Conservation (phyloP, 1,140 invertebrate genomes). For the Hycleus cichorii region DNA sequence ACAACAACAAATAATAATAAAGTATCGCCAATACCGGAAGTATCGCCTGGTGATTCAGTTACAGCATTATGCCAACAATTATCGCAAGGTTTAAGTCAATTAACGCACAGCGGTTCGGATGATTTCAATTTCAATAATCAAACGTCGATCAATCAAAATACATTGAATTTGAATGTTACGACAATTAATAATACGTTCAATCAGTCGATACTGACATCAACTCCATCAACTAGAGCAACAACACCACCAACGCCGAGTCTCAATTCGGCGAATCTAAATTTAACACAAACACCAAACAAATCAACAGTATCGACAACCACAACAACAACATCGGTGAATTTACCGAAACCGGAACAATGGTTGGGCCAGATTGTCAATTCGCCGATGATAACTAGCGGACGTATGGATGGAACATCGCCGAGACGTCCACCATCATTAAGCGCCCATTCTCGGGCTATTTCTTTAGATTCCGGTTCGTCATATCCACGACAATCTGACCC, state of each 20-base stretch:
- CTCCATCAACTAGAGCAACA: constrained; percentile 24
- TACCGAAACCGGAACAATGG: constrained; percentile 72
- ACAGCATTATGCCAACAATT: constrained; percentile 84
- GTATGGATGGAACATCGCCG: constrained; percentile 41
- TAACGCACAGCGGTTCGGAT: constrained; percentile 64
- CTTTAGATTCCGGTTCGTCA: constrained; percentile 47
- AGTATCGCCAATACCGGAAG: constrained; percentile 76
- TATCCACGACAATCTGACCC: constrained; percentile 53
- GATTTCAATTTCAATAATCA: constrained; percentile 49
- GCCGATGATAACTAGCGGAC: constrained; percentile 39
- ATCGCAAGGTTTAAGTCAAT: constrained; percentile 70
- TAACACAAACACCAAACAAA: constrained; percentile 27
- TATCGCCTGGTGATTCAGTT: constrained; percentile 70
- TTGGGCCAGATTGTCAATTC: constrained; percentile 60
- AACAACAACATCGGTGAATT: constrained; percentile 28
- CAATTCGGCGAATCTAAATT: constrained; percentile 29
- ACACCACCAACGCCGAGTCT: constrained; percentile 22
- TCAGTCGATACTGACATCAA: constrained; percentile 22
- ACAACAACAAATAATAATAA: constrained; percentile 20
- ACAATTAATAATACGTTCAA: constrained; percentile 36
- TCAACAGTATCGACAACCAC: constrained; percentile 24
- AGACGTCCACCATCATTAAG: constrained; percentile 46
- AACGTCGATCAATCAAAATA: constrained; percentile 49
- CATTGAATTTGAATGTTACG: constrained; percentile 36
- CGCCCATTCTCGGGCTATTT: constrained; percentile 56